These are phyloP conservation scores for Gasteruption jaculator DNA, from an alignment of 2,888 invertebrate genomes.

Conservation along the genomic window DNA sequence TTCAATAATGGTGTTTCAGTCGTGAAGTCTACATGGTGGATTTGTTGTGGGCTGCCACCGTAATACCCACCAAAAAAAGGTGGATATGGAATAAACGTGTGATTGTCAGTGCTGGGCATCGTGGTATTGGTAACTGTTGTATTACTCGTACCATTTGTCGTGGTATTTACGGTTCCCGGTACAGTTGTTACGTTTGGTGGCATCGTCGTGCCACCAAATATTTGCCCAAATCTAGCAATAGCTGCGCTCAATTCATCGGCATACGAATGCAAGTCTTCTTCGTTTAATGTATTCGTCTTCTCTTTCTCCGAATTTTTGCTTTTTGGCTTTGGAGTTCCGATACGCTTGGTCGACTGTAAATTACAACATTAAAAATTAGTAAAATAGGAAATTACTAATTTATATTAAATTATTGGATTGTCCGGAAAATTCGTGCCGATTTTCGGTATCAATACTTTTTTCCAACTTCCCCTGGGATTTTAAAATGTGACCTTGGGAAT, in stretches of 20 bases:
- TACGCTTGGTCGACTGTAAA: not conserved
- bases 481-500: too few relatives aligned
- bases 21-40: constrained; percentile 33
- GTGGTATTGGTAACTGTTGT: constrained; percentile 11
- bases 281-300: too few relatives aligned
- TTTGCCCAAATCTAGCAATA: too few relatives aligned
- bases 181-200: constrained; percentile 10
- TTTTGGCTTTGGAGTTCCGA: not conserved
- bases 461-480: too few relatives aligned
- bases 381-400: too few relatives aligned
- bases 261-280: constrained; percentile 3
- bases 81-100: constrained; percentile 15
- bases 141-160: constrained; percentile 7
- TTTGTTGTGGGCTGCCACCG: constrained; percentile 37
- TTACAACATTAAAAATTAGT: too few relatives aligned
- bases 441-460: too few relatives aligned
- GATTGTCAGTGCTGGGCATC: constrained; percentile 15
- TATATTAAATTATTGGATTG: too few relatives aligned
- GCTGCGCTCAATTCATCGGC: constrained; percentile 14
- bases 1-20: too few relatives aligned
- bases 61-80: constrained; percentile 34
- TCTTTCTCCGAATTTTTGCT: not conserved
- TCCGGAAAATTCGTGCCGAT: too few relatives aligned
- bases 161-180: constrained; percentile 13
- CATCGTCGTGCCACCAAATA: too few relatives aligned